Percentiles rank a stretch among this genome's conserved stretches.
These are phyloP conservation scores for Dicrostonyx torquatus DNA, from an alignment of 2,797 vertebrate genomes.

Conservation along the genomic window DNA sequence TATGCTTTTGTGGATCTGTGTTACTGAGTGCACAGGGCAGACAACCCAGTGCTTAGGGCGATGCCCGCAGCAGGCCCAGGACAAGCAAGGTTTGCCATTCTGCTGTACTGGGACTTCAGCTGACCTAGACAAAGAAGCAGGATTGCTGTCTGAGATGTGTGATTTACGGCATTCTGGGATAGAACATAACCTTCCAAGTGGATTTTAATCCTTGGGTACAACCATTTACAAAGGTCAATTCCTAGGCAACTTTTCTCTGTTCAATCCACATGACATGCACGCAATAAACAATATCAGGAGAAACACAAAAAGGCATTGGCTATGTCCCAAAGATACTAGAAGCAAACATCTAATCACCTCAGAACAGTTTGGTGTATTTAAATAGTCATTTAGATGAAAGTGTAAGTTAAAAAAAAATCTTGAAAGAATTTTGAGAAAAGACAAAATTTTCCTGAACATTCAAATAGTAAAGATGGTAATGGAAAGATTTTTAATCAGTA, in stretches of 20 bases:
- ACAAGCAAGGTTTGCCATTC: neutral
- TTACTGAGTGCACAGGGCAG: neutral
- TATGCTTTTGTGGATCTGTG: neutral
- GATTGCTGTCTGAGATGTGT: neutral
- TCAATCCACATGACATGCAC: neutral
- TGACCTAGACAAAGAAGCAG: neutral
- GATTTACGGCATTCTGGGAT: neutral
- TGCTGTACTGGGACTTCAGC: neutral
- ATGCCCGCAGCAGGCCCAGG: neutral
- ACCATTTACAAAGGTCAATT: neutral
- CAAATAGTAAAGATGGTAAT: neutral
- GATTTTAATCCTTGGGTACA: neutral
- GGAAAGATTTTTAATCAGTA: neutral
- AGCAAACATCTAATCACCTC: neutral
- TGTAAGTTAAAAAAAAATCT: neutral
- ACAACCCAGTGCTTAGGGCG: neutral
- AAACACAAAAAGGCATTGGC: neutral
- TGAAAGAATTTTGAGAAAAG: slow-evolving; percentile 11
- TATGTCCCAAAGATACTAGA: neutral
- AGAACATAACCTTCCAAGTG: neutral
- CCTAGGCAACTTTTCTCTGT: neutral
- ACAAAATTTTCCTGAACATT: neutral
- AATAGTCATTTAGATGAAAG: slow-evolving; percentile 15
- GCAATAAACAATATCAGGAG: neutral
- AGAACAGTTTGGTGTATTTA: slow-evolving; percentile 7